A percentile compares a stretch with the other conserved stretches of the same genome.
Evolutionary conservation across 2,888 invertebrate genomes (phyloP).

Genomic region (Athalia rosae): DNA sequence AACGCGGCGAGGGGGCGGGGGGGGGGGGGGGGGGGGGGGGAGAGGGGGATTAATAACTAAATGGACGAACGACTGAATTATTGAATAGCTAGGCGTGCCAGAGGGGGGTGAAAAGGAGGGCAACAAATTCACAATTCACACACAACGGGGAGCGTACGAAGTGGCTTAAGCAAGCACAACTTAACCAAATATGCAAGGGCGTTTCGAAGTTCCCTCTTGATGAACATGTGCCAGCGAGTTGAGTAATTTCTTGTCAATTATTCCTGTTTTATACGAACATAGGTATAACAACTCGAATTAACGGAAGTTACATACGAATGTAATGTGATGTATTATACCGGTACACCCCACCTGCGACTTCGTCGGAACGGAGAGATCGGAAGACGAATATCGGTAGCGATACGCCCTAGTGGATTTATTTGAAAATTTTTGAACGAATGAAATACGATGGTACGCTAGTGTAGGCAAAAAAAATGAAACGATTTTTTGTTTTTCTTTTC

Average conservation of each 20-base stretch:
- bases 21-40: not conserved
- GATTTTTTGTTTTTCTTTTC: too few species aligned
- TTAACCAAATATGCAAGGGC: conserved; percentile 21
- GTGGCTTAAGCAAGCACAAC: conserved; percentile 29
- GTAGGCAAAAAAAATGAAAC: too few species aligned
- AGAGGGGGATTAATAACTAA: conserved; percentile 31
- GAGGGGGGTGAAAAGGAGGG: not conserved
- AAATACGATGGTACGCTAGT: too few species aligned
- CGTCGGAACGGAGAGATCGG: too few species aligned
- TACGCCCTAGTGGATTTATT: too few species aligned
- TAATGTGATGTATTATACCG: too few species aligned
- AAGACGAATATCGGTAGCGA: too few species aligned
- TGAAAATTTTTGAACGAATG: too few species aligned
- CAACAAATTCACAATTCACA: conserved; percentile 40
- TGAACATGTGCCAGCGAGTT: not conserved
- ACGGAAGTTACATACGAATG: too few species aligned
- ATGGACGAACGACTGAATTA: conserved; percentile 37
- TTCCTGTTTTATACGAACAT: not conserved
- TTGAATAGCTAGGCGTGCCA: conserved; percentile 17
- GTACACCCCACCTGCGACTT: too few species aligned
- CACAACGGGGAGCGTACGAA: conserved; percentile 14
- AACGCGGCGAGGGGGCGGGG: not conserved
- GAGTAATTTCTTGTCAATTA: conserved; percentile 15
- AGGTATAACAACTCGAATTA: not conserved
- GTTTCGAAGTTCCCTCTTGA: conserved; percentile 22